Evolutionary conservation across 2,888 invertebrate species (phyloP).

Genomic region (Tetramorium bicarinatum): DNA sequence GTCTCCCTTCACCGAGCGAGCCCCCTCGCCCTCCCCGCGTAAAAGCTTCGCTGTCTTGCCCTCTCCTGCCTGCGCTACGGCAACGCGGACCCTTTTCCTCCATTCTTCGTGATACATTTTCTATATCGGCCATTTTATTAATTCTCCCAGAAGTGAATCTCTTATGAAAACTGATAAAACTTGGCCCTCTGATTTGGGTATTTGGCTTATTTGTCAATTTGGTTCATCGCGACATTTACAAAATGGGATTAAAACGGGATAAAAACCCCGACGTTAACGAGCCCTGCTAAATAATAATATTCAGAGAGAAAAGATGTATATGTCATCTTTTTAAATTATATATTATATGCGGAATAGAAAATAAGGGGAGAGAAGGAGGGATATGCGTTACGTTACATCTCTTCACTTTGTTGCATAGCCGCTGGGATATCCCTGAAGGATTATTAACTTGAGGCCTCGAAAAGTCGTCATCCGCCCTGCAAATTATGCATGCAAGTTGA

Average conservation of each 20-base stretch:
- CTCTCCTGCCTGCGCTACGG: conserved; percentile 38
- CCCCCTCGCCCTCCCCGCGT: conserved; percentile 68
- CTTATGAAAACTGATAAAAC: neutral
- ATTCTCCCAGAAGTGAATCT: neutral
- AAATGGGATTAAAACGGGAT: neutral
- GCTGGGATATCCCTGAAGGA: neutral
- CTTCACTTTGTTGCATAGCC: neutral
- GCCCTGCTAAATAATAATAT: conserved; percentile 18
- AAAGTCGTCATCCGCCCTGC: conserved; percentile 31
- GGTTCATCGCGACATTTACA: neutral
- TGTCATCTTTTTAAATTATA: conserved; percentile 30
- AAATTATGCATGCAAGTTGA: conserved; percentile 49
- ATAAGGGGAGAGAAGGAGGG: neutral
- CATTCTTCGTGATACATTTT: conserved; percentile 45
- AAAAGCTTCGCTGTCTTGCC: conserved; percentile 62
- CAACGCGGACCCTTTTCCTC: conserved; percentile 36
- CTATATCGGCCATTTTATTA: conserved; percentile 41
- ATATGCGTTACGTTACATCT: conserved; percentile 14
- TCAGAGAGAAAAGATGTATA: neutral
- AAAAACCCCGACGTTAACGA: neutral
- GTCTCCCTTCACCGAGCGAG: conserved; percentile 67
- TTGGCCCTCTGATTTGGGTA: neutral
- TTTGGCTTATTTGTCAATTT: neutral
- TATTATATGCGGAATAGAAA: conserved; percentile 28
- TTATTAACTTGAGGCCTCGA: conserved; percentile 43